Conservation (phyloP, 2,797 vertebrate genomes). For the Lepidocolaptes lacrymiger region DNA sequence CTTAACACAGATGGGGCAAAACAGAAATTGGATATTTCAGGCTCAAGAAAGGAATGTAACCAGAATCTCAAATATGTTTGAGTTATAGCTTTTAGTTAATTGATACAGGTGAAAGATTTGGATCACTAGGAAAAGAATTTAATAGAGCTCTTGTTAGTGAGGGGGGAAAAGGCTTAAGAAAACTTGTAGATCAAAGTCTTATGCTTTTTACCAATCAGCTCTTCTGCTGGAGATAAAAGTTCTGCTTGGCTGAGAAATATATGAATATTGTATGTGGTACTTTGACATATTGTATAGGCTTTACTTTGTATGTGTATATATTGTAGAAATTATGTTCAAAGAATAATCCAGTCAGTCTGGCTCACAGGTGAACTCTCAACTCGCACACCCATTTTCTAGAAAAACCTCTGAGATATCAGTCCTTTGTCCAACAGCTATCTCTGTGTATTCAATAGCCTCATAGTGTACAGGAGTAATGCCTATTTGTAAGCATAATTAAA, state of each 20-base stretch:
- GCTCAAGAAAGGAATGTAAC: not conserved
- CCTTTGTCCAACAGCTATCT: not conserved
- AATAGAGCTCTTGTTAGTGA: not conserved
- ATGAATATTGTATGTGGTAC: not conserved
- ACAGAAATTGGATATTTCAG: not conserved
- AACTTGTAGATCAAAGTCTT: not conserved
- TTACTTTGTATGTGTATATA: not conserved
- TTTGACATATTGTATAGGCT: not conserved
- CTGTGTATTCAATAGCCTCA: not conserved
- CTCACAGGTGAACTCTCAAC: not conserved
- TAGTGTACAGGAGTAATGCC: not conserved
- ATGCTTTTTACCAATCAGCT: not conserved
- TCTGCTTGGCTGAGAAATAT: not conserved
- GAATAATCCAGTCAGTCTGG: not conserved
- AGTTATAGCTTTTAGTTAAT: not conserved
- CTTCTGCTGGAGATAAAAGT: not conserved
- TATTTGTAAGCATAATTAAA: not conserved
- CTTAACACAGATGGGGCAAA: not conserved
- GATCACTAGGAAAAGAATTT: not conserved
- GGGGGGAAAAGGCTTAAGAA: fast-evolving
- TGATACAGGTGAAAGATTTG: not conserved
- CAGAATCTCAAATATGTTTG: not conserved
- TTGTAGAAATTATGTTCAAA: not conserved
- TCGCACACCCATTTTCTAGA: not conserved
- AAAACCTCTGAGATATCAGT: not conserved